phyloP scores from a whole-genome alignment of 1,140 invertebrate genomes.

The Listronotus oregonensis region DNA sequence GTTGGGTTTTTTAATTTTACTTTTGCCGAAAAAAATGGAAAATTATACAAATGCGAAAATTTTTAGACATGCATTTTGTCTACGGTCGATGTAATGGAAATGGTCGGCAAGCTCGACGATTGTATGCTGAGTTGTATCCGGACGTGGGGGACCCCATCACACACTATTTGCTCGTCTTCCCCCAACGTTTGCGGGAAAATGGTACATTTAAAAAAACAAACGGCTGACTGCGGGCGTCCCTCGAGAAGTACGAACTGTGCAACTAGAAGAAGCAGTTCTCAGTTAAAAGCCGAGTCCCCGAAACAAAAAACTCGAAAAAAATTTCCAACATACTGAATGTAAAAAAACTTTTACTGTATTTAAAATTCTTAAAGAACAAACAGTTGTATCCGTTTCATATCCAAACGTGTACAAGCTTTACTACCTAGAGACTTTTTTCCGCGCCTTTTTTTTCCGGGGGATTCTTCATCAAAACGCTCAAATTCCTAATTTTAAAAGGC shows the following conservation, averaged over 20 bases:
- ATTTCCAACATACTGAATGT: not conserved
- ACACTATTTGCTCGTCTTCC: constrained; percentile 31
- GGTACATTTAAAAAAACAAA: constrained; percentile 25
- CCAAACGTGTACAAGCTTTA: constrained; percentile 1
- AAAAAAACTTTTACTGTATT: not conserved
- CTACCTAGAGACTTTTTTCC: constrained; percentile 27
- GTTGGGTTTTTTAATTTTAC: too few relatives aligned
- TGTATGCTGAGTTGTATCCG: constrained; percentile 25
- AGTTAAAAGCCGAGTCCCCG: constrained; percentile 18
- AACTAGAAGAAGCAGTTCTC: constrained; percentile 27
- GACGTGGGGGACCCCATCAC: constrained; percentile 28
- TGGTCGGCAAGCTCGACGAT: constrained; percentile 21
- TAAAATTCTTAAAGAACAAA: constrained; percentile 4
- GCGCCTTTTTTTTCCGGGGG: constrained; percentile 26
- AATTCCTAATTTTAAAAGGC: constrained; percentile 28
- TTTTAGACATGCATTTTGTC: constrained; percentile 24
- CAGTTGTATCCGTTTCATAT: constrained; percentile 8
- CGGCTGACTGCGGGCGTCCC: constrained; percentile 9
- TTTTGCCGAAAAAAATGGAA: too few relatives aligned
- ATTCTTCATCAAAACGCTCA: constrained; percentile 23
- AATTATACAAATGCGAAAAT: constrained; percentile 14
- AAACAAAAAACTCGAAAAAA: not conserved
- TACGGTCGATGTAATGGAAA: constrained; percentile 24
- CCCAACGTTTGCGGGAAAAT: constrained; percentile 23
- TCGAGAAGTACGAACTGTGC: constrained; percentile 28